Conservation (phyloP, 2,113 vertebrate genomes). For the Puntigrus tetrazona region DNA sequence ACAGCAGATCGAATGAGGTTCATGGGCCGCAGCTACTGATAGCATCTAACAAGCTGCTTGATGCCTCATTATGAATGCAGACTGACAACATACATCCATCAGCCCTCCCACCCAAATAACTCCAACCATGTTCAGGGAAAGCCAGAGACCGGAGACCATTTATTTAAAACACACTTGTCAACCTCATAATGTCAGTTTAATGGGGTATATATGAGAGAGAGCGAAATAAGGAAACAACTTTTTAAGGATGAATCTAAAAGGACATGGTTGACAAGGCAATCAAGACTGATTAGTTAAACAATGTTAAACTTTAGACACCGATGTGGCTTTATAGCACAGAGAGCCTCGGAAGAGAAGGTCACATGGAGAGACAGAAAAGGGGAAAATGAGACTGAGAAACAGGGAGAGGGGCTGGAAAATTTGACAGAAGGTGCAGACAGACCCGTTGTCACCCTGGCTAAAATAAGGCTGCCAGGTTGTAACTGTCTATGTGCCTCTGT, state of each 20-base stretch:
- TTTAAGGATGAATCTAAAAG: not conserved
- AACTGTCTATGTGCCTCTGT: slow-evolving; percentile 23
- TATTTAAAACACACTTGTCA: slow-evolving; percentile 13
- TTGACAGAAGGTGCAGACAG: slow-evolving; percentile 58
- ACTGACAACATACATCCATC: slow-evolving; percentile 37
- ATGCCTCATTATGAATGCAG: slow-evolving; percentile 33
- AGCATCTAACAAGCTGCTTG: slow-evolving; percentile 21
- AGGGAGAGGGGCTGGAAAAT: slow-evolving; percentile 44
- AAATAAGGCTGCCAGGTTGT: slow-evolving; percentile 45
- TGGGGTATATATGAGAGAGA: not conserved
- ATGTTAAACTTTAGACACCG: not conserved
- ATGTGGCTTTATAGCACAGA: not conserved
- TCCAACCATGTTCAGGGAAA: slow-evolving; percentile 25
- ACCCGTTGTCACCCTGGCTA: slow-evolving; percentile 48
- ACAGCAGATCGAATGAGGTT: slow-evolving; percentile 15
- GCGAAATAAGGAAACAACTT: not conserved
- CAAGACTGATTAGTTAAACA: not conserved
- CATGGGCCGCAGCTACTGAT: slow-evolving; percentile 6
- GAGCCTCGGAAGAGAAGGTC: slow-evolving; percentile 2
- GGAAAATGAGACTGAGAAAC: slow-evolving; percentile 49
- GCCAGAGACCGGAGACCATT: not conserved
- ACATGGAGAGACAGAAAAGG: slow-evolving; percentile 39
- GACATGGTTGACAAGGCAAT: not conserved
- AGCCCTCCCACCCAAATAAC: slow-evolving; percentile 1
- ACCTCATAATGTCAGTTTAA: slow-evolving; percentile 14